Percentiles rank a stretch among this genome's conserved stretches.
Evolutionary conservation across 1,140 invertebrate species (phyloP).

Genomic region (Drosophila quadrilineata): DNA sequence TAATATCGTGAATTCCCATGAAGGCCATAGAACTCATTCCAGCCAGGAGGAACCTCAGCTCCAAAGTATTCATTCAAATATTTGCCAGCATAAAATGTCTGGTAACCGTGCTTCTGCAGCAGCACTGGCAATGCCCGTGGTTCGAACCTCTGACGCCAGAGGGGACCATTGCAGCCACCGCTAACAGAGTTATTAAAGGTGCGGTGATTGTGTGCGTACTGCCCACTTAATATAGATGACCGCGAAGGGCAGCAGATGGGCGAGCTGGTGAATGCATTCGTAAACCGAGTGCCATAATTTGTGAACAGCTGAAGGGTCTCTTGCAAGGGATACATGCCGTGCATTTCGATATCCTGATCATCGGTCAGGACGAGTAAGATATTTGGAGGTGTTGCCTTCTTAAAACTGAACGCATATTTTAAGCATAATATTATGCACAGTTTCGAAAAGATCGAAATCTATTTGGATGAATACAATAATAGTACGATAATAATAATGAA

Average conservation of each 20-base stretch:
- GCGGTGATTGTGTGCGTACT: conserved; percentile 91
- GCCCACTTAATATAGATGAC: conserved; percentile 91
- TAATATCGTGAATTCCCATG: conserved; percentile 94
- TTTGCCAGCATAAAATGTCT: conserved; percentile 93
- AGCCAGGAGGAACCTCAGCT: conserved; percentile 88
- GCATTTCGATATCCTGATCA: conserved; percentile 91
- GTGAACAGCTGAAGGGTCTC: conserved; percentile 85
- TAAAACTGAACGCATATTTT: background rate
- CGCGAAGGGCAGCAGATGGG: conserved; percentile 95
- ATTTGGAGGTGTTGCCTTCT: conserved; percentile 83
- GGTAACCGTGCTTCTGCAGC: conserved; percentile 86
- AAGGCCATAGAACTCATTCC: conserved; percentile 90
- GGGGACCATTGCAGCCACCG: conserved; percentile 88
- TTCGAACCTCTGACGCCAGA: conserved; percentile 87
- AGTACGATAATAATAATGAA: too few species aligned
- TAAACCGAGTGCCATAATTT: conserved; percentile 86
- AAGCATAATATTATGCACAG: background rate
- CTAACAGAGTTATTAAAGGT: conserved; percentile 89
- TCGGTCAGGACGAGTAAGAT: conserved; percentile 92
- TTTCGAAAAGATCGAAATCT: background rate
- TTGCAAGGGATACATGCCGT: conserved; percentile 87
- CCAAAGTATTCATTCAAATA: conserved; percentile 92
- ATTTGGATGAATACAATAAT: too few species aligned
- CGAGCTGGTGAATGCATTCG: conserved; percentile 89
- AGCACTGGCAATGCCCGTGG: conserved; percentile 86